A percentile compares a stretch with the other conserved stretches of the same genome.
These are phyloP conservation scores for Rynchops niger DNA, from an alignment of 2,113 vertebrate genomes.

Conservation along the genomic window DNA sequence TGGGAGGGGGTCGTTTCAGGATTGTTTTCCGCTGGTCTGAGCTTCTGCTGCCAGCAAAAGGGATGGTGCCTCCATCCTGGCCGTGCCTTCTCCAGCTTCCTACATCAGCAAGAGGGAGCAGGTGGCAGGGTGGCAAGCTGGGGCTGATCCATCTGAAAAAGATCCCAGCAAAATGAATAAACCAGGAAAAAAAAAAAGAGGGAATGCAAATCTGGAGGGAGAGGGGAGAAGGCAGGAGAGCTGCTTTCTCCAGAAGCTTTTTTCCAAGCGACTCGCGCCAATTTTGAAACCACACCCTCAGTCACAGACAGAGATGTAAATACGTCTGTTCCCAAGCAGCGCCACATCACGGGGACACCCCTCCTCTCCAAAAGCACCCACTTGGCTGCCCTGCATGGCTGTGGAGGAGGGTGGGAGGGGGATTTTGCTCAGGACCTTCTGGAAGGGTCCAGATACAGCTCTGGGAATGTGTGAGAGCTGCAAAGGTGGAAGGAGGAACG, in stretches of 20 bases:
- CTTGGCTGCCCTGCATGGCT: background rate
- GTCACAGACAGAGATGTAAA: constrained; percentile 53
- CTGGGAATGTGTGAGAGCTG: background rate
- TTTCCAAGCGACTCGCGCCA: background rate
- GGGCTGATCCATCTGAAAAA: background rate
- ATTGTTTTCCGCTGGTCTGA: background rate
- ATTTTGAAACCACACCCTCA: constrained; percentile 55
- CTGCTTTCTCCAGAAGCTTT: constrained; percentile 35
- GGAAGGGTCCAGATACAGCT: background rate
- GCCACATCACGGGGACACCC: background rate
- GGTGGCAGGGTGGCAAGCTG: background rate
- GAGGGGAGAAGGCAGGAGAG: background rate
- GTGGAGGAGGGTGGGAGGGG: accelerated
- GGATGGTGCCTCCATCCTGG: background rate
- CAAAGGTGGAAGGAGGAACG: background rate
- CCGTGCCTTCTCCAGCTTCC: background rate
- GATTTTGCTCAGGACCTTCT: background rate
- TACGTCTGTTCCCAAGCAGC: background rate
- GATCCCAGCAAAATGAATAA: background rate
- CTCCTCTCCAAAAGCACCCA: background rate
- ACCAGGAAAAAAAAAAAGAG: background rate
- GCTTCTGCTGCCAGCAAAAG: background rate
- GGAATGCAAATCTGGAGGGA: background rate
- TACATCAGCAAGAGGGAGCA: accelerated
- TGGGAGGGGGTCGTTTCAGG: background rate